phyloP scores from a whole-genome alignment of 2,888 invertebrate genomes.

The Cantharis flavilabris region DNA sequence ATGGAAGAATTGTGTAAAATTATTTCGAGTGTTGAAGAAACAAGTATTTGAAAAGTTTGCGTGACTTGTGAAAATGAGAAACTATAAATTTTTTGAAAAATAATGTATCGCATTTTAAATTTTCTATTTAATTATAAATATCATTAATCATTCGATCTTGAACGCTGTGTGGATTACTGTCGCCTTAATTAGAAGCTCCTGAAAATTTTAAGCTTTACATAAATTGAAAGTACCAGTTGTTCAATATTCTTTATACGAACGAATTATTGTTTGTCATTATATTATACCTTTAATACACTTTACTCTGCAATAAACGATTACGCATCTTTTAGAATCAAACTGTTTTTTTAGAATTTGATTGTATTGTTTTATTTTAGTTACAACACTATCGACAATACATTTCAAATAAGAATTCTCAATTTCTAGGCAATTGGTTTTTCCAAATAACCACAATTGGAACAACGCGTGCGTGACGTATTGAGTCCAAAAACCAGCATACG shows the following conservation, averaged over 20 bases:
- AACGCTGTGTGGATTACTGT: constrained; percentile 14
- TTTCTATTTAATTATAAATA: constrained; percentile 22
- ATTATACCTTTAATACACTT: not conserved
- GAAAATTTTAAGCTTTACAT: constrained; percentile 8
- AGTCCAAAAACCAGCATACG: constrained; percentile 35
- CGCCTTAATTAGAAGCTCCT: constrained; percentile 19
- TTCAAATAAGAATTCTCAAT: constrained; percentile 42
- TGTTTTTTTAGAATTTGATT: not conserved
- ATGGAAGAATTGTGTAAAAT: not conserved
- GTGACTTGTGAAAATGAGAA: constrained; percentile 12
- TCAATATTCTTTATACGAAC: not conserved
- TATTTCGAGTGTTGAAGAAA: not conserved
- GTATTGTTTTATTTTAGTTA: constrained; percentile 10
- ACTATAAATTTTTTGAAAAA: constrained; percentile 15
- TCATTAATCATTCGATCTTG: constrained; percentile 22
- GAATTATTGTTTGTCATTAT: not conserved
- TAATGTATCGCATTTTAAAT: constrained; percentile 19
- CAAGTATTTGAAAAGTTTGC: not conserved
- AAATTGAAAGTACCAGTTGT: not conserved
- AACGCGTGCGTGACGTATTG: constrained; percentile 42
- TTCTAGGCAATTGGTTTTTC: constrained; percentile 46
- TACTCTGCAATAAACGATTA: not conserved
- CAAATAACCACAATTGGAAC: constrained; percentile 38
- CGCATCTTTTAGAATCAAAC: not conserved
- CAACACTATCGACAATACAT: constrained; percentile 40